Conservation (phyloP, 2,888 invertebrate genomes). For the Pycnomerus fuliginosus region DNA sequence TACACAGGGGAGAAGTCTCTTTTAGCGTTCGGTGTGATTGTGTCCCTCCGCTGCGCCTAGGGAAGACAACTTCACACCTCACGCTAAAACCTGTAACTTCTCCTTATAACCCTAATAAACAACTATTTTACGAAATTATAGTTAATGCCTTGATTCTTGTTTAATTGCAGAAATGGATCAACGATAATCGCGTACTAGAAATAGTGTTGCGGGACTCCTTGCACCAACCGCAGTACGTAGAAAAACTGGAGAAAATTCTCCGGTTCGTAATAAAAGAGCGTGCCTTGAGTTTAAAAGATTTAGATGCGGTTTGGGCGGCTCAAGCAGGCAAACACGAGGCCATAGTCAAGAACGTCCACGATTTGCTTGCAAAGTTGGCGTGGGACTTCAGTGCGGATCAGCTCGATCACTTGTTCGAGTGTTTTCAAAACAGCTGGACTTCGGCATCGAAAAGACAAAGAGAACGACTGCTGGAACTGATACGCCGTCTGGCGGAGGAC, state of each 20-base stretch:
- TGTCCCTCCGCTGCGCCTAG: no score
- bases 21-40: no score
- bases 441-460: slow-evolving; percentile 94
- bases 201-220: slow-evolving; percentile 93
- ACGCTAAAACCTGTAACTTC: no score
- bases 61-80: no score
- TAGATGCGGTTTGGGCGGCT: slow-evolving; percentile 96
- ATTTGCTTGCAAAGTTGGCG: slow-evolving; percentile 91
- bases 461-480: slow-evolving; percentile 92
- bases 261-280: slow-evolving; percentile 95
- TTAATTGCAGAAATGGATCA: slow-evolving; percentile 89
- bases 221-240: slow-evolving; percentile 97
- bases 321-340: slow-evolving; percentile 98
- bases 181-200: slow-evolving; percentile 91
- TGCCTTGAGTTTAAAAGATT: slow-evolving; percentile 83
- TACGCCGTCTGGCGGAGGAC: slow-evolving; percentile 92
- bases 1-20: no score
- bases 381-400: slow-evolving; percentile 99
- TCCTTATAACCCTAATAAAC: no score
- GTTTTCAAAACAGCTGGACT: slow-evolving; percentile 93
- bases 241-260: slow-evolving; percentile 95
- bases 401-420: slow-evolving; percentile 94
- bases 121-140: no score
- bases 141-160: no score
- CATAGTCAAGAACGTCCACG: slow-evolving; percentile 97